Conservation (phyloP, 2,888 invertebrate species). For the Melanostoma mellinum region DNA sequence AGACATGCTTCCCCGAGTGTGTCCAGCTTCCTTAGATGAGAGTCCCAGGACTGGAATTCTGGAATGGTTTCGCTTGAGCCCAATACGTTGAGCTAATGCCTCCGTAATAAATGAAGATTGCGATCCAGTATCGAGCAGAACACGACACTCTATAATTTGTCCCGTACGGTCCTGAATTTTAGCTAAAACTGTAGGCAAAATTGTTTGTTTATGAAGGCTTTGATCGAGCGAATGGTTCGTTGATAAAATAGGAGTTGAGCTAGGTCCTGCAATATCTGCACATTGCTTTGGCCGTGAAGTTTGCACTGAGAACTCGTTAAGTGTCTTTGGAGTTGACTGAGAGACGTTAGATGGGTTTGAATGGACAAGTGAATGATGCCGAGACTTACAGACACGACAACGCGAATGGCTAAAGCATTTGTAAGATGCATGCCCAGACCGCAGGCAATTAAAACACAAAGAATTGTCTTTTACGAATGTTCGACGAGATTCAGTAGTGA, state of each 20-base stretch:
- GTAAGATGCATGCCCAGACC: constrained; percentile 1
- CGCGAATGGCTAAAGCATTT: constrained; percentile 16
- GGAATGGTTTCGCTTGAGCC: not conserved
- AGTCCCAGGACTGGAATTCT: constrained; percentile 5
- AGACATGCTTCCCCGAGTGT: not conserved
- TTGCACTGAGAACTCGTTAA: not conserved
- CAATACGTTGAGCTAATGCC: constrained; percentile 3
- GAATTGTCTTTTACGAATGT: constrained; percentile 5
- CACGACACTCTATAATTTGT: not conserved
- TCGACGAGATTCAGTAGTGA: constrained; percentile 9
- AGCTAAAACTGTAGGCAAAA: constrained; percentile 3
- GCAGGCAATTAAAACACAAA: not conserved
- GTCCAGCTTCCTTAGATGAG: not conserved
- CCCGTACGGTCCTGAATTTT: constrained; percentile 2
- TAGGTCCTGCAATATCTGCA: not conserved
- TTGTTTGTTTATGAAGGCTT: not conserved
- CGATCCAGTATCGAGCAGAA: not conserved
- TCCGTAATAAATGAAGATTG: not conserved
- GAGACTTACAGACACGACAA: constrained; percentile 7
- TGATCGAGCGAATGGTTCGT: not conserved
- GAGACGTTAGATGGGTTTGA: not conserved
- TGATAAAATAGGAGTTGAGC: not conserved
- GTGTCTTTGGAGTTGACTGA: not conserved
- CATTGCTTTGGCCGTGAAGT: not conserved
- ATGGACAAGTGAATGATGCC: not conserved